Conservation (phyloP, 2,113 vertebrate species). For the Tyto alba region DNA sequence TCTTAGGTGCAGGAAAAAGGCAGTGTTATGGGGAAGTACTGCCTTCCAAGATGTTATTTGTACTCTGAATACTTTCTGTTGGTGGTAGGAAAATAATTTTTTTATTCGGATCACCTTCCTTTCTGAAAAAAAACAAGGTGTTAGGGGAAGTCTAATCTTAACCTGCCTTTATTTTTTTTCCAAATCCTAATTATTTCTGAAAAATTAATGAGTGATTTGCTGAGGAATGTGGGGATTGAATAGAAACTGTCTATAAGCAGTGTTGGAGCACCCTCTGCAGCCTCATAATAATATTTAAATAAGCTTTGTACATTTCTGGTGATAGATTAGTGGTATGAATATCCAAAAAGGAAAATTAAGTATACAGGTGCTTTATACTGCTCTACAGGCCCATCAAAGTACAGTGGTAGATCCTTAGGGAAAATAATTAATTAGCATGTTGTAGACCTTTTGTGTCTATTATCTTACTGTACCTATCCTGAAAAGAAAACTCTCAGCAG, state of each 20-base stretch:
- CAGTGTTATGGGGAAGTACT: not conserved
- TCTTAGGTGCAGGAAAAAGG: not conserved
- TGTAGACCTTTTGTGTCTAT: not conserved
- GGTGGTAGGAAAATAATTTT: not conserved
- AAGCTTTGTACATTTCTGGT: not conserved
- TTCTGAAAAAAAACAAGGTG: not conserved
- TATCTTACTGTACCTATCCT: not conserved
- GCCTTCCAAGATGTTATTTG: not conserved
- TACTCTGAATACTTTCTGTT: not conserved
- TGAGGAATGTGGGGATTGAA: not conserved
- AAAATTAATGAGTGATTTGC: not conserved
- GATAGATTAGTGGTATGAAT: not conserved
- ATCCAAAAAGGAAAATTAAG: not conserved
- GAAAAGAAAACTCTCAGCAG: not conserved
- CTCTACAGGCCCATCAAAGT: not conserved
- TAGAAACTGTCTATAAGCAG: not conserved
- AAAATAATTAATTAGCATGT: not conserved
- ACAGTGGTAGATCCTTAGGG: not conserved
- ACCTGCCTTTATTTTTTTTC: not conserved
- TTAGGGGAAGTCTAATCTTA: not conserved
- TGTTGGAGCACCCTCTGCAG: slow-evolving; percentile 52
- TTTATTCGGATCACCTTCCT: not conserved
- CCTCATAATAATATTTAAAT: slow-evolving; percentile 46
- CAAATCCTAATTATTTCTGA: not conserved
- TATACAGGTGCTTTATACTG: not conserved